phyloP scores from a whole-genome alignment of 2,113 vertebrate genomes.

The Gobius niger region DNA sequence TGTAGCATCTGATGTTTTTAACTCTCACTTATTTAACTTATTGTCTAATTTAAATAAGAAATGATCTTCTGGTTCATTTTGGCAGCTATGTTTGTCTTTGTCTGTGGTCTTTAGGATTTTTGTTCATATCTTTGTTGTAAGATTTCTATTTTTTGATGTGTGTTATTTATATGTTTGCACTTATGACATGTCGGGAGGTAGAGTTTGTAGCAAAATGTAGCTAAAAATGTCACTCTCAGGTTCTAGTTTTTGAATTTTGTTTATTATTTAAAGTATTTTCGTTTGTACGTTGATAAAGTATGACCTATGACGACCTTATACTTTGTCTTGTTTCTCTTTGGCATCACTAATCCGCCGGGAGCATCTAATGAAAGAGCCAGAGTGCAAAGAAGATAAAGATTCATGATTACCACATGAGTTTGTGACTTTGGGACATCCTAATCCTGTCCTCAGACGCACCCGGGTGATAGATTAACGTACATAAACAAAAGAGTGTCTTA shows the following conservation, averaged over 20 bases:
- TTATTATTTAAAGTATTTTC: not conserved
- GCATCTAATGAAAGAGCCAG: slow-evolving; percentile 66
- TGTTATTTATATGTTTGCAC: slow-evolving; percentile 29
- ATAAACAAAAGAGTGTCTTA: not conserved
- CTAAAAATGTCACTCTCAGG: slow-evolving; percentile 48
- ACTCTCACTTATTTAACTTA: slow-evolving; percentile 66
- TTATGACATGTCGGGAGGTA: slow-evolving; percentile 35
- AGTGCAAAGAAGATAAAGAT: slow-evolving; percentile 73
- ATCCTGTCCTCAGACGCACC: slow-evolving; percentile 57
- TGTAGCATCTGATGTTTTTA: slow-evolving; percentile 40
- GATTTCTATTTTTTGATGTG: slow-evolving; percentile 31
- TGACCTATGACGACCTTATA: slow-evolving; percentile 3
- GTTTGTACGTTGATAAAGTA: not conserved
- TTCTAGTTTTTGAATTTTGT: slow-evolving; percentile 27
- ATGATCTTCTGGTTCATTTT: slow-evolving; percentile 42
- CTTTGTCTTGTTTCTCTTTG: slow-evolving; percentile 44
- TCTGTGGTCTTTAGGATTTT: slow-evolving; percentile 26
- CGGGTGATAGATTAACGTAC: slow-evolving; percentile 17
- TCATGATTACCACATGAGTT: slow-evolving; percentile 75
- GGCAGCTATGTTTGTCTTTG: slow-evolving; percentile 41
- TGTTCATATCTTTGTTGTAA: slow-evolving; percentile 22
- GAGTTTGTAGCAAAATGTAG: slow-evolving; percentile 18
- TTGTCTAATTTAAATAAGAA: slow-evolving; percentile 65
- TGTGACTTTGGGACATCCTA: slow-evolving; percentile 55
- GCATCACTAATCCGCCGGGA: slow-evolving; percentile 72